These are phyloP conservation scores for Actinia equina DNA, from an alignment of 64 coral and sea anemone genomes.

Conservation along the genomic window DNA sequence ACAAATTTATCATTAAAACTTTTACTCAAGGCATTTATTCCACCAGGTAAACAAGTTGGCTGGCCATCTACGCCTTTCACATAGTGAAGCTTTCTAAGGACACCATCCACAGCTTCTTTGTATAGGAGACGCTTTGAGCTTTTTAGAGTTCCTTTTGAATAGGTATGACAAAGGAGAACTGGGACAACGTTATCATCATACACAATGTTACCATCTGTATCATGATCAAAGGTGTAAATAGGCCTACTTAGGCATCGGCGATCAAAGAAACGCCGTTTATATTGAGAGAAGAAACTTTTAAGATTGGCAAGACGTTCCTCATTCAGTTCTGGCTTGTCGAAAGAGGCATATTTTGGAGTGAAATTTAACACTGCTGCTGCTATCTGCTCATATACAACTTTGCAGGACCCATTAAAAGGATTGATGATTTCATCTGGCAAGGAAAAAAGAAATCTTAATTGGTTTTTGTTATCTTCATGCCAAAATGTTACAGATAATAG, in stretches of 20 bases:
- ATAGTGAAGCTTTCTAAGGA: not conserved
- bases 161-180: slow-evolving; percentile 1
- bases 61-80: not conserved
- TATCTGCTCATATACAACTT: not conserved
- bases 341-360: not conserved
- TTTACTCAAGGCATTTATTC: slow-evolving; percentile 26
- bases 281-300: not conserved
- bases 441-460: no score
- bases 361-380: no score
- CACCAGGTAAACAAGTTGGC: slow-evolving; percentile 19
- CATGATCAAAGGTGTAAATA: not conserved
- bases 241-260: not conserved
- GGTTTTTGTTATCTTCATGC: no score
- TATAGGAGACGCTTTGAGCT: slow-evolving; percentile 16
- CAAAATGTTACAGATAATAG: no score
- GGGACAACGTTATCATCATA: slow-evolving; percentile 12
- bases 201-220: not conserved
- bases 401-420: not conserved
- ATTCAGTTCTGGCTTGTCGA: not conserved
- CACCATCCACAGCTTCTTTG: slow-evolving; percentile 3
- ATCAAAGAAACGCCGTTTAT: slow-evolving; percentile 12
- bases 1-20: slow-evolving; percentile 7
- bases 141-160: not conserved
- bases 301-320: not conserved
- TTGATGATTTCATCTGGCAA: not conserved